Evolutionary conservation across 2,797 vertebrate genomes (phyloP).

Genomic region (Clamator glandarius): DNA sequence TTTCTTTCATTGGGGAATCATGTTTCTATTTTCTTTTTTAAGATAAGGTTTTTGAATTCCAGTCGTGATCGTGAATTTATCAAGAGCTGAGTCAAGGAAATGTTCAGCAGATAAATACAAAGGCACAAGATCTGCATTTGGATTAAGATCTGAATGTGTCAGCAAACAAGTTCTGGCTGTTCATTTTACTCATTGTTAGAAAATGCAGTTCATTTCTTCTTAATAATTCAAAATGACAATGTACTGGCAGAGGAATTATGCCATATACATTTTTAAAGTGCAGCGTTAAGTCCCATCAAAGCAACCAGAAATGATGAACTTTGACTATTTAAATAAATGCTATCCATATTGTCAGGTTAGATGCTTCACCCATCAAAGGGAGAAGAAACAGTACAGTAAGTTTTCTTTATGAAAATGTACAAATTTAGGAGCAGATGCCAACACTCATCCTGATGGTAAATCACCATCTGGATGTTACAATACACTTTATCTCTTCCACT

Average conservation of each 20-base stretch:
- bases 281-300: conserved; percentile 1
- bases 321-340: not conserved
- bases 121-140: conserved; percentile 22
- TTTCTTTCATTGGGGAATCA: not conserved
- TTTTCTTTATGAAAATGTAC: not conserved
- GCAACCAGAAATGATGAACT: not conserved
- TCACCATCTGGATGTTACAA: not conserved
- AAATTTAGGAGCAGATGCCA: conserved; percentile 18
- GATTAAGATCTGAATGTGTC: conserved; percentile 25
- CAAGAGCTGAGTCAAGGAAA: not conserved
- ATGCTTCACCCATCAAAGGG: not conserved
- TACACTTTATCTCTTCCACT: not conserved
- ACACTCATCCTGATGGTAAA: not conserved
- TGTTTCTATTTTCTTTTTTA: not conserved
- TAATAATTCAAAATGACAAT: conserved; percentile 32
- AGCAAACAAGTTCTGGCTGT: conserved; percentile 9
- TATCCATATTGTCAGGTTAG: not conserved
- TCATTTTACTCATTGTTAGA: conserved; percentile 32
- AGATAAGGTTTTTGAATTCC: not conserved
- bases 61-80: not conserved
- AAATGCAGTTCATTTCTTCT: conserved; percentile 39
- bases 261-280: conserved; percentile 4
- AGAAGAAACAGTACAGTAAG: not conserved
- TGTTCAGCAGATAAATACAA: not conserved
- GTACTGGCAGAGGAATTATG: conserved; percentile 20